phyloP scores from a whole-genome alignment of 2,888 invertebrate species.

The Pediacus dermestoides region DNA sequence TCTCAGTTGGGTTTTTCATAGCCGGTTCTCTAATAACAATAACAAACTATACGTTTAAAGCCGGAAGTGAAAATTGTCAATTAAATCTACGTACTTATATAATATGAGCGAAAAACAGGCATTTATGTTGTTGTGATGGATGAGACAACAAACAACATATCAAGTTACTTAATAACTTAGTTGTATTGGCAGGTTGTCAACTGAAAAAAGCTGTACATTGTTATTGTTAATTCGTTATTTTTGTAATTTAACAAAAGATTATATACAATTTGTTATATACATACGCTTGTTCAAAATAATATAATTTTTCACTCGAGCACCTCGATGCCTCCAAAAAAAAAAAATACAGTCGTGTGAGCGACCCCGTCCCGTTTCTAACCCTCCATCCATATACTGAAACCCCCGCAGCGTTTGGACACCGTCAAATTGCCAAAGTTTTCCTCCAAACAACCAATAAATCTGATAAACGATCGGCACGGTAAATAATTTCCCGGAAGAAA shows the following conservation, averaged over 20 bases:
- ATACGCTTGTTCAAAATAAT: constrained; percentile 41
- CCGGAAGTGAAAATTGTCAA: too few relatives aligned
- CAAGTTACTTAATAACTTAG: constrained; percentile 13
- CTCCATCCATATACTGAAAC: constrained; percentile 36
- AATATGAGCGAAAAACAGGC: too few relatives aligned
- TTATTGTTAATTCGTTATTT: constrained; percentile 49
- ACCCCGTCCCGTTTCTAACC: constrained; percentile 37
- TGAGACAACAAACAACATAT: constrained; percentile 12
- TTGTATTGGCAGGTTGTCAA: constrained; percentile 13
- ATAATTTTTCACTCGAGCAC: constrained; percentile 46
- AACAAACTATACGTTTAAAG: too few relatives aligned
- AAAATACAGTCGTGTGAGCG: constrained; percentile 25
- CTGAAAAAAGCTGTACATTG: constrained; percentile 31
- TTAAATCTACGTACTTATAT: too few relatives aligned
- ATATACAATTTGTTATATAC: constrained; percentile 37
- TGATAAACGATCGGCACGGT: neutral
- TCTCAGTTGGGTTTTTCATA: too few relatives aligned
- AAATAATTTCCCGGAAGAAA: neutral
- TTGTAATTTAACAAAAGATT: constrained; percentile 42
- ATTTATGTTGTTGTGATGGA: neutral
- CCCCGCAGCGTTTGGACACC: constrained; percentile 13
- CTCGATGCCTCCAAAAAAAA: constrained; percentile 42
- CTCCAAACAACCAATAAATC: constrained; percentile 1
- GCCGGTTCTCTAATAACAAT: too few relatives aligned
- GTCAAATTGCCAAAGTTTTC: constrained; percentile 5